Evolutionary conservation across 2,797 vertebrate species (phyloP), one percentile per base, ranked within the genome.

Genomic region (Poeciliopsis gracilis): DNA sequence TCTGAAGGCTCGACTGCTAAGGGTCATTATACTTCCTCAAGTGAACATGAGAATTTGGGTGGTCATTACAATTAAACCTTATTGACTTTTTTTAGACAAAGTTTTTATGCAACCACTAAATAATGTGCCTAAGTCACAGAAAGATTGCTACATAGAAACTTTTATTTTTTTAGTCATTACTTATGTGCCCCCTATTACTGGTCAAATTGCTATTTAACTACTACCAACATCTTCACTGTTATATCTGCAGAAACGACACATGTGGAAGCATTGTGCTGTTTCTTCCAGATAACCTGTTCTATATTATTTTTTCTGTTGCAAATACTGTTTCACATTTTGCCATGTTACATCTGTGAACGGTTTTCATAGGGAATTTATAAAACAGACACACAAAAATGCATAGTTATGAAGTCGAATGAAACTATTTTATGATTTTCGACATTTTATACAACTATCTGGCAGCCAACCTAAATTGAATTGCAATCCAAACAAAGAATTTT

Each of bases 11-110:
- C 3, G 4, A 70, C 41, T 70, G 23, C 28, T 45, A 70, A 45
- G 23, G 67, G 67, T 70, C 41, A 45, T 70, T 70, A 43, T 45
- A 70, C 12, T n/a, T 70, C 3, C 6, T 45, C 67, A 28, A 45
- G 23, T 70, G 41, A 49, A 36, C 43, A 23, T 18, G n/a, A 36
- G 7, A 49, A 47, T 72, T 10, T 38, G 20, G 28, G 57, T 63
- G 25, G 72, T 47, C 30, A 66, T 78, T 38, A 30, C 33, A 36
- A 74, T 38, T 23, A 55, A 69, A 57, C 23, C n/a, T 55, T 73
- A n/a, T n/a, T 55, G 46, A 43, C 20, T 30, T 53, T 67, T 8
- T 66, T 20, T 30, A 16, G 25, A 55, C n/a, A 61, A 9, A 1
- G 38, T 38, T 47, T 61, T 30, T 20, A 23, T 63, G 66, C 23